Base-by-base conservation (phyloP, 2,888 invertebrate genomes). In the Cosmia trapezina region DNA sequence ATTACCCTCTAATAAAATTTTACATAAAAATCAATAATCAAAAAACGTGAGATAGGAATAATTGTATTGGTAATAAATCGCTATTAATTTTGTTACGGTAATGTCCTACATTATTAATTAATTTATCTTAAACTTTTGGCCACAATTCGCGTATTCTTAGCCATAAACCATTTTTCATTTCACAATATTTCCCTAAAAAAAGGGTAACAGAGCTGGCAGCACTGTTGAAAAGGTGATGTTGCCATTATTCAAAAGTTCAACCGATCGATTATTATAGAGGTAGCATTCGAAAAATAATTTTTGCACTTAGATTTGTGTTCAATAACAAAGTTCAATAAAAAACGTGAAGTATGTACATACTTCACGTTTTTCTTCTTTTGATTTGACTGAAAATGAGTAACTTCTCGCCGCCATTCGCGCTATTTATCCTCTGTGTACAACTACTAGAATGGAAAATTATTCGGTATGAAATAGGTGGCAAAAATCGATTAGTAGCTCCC, bases 121-220 rank as follows among this genome's bases (percentile, higher is more conserved):
- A 63, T 41, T 49, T 61, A 11, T 22, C 9, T 1, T 1, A 37
- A 53, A 47, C 3, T 6, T 60, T 47, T 37, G 0, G 4, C 8
- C 9, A 17, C 14, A 37, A 51, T 53, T 51, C 22, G 5, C 37
- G 0, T 62, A 43, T 19, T 67, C n/a, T 19, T 60, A 22, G 17
- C 28, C 19, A 1, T 65, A 14, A 33, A 47, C 8, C 17, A 43
- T 61, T 60, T 61, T 64, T n/a, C 4, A 8, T 66, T 37, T n/a
- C 1, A 8, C 54, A 63, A 63, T 45, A 61, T 62, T 69, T 83
- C 83, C 83, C 73, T 37, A 57, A 0, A 60, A 57, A 12, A 53
- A 2, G 85, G 83, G 85, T 63, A 79, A 62, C 14, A 47, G 1
- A 51, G 61, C 43, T 83, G 63, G 73, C 59, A 75, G 64, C 73